Evolutionary conservation across 2,888 invertebrate genomes (phyloP), one percentile per base, ranked within the genome.

Genomic region (Rapana venosa): DNA sequence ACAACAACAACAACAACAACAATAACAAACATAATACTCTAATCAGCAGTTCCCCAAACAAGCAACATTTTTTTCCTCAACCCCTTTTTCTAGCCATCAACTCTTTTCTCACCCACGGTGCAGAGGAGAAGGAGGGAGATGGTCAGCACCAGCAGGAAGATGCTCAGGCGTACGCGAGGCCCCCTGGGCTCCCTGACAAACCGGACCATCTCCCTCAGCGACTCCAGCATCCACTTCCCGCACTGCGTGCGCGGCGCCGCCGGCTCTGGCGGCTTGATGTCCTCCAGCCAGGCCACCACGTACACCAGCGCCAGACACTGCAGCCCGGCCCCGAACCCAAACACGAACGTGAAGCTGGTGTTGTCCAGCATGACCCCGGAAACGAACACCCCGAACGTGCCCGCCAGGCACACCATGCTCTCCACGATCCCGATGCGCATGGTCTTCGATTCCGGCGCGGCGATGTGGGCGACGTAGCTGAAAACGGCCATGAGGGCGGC

Each of bases 391-490:
- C 98, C 98, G 0, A 97, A 97, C 0, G 98, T 98, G 97, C 98
- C 98, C 0, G 98, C 98, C 90, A 97, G 97, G 93, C 98, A 97
- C 94, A 98, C 98, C 93, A 98, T 97, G 0, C 98, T 97, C 94
- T 98, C 98, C 89, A 98, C 96, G 87, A 98, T 97, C 0, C 98
- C 98, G 6, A 98, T 97, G 91, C 98, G 96, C 35, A 98, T 95
- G 0, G 98, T 98, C 90, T 98, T 97, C 93, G 97, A 97, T 90
- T 97, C 96, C 0, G 97, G 93, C 0, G 97, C 97, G 0, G 98
- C 97, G 35, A 98, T 97, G 94, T 98, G 98, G 0, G 98, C 97
- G 87, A 98, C 97, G 95, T 98, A 98, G 96, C 96, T 98, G 98
- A 92, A 98, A 1, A 94, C 94, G 11, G 95, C 94, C 96, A 96